Conservation (phyloP, 2,888 invertebrate genomes). For the Entomobrya proxima region DNA sequence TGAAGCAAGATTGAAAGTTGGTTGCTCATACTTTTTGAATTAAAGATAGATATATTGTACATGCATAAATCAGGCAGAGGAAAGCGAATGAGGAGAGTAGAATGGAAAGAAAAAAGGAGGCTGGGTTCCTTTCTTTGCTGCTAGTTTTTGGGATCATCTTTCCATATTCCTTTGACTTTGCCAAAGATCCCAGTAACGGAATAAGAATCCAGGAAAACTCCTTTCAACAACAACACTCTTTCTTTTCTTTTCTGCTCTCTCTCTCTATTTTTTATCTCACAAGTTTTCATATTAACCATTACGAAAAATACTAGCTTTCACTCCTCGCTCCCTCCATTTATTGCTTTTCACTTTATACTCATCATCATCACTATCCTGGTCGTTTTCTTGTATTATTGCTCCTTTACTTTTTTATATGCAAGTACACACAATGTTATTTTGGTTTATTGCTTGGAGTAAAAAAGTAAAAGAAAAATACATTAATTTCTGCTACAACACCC, state of each 20-base stretch:
- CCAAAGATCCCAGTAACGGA: constrained; percentile 33
- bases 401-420: constrained; percentile 6
- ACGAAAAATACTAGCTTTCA: constrained; percentile 27
- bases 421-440: constrained; percentile 42
- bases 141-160: constrained; percentile 55
- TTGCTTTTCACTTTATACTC: constrained; percentile 46
- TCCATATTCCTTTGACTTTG: constrained; percentile 42
- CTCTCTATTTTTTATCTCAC: constrained; percentile 5
- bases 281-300: constrained; percentile 62
- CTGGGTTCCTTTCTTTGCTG: neutral
- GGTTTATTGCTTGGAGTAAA: constrained; percentile 37
- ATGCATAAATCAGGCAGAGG: constrained; percentile 58
- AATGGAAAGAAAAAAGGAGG: constrained; percentile 21
- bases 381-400: constrained; percentile 34
- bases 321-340: constrained; percentile 31
- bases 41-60: constrained; percentile 67
- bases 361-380: constrained; percentile 20
- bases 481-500: constrained; percentile 18
- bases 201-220: constrained; percentile 1
- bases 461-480: constrained; percentile 38
- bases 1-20: constrained; percentile 65
- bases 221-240: neutral
- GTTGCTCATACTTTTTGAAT: constrained; percentile 52
- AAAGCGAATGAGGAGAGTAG: neutral
- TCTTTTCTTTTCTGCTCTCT: neutral